Percentiles rank a stretch among this genome's conserved stretches.
Conservation (phyloP, 1,140 invertebrate genomes). For the Drosophila eugracilis region DNA sequence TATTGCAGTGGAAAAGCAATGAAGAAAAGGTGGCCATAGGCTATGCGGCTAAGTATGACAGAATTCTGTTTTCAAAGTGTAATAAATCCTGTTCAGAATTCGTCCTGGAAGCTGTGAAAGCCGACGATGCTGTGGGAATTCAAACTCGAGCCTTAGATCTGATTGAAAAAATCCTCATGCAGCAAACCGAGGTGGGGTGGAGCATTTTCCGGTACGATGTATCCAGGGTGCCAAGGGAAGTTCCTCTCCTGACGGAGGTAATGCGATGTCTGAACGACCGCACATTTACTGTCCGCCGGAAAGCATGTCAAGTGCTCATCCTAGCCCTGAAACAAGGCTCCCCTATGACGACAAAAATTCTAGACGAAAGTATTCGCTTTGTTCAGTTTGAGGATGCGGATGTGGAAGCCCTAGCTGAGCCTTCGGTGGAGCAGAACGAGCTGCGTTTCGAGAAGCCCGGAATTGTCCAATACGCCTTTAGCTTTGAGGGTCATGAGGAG, state of each 20-base stretch:
- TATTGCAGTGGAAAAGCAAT: constrained; percentile 62
- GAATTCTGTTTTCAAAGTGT: constrained; percentile 75
- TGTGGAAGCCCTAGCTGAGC: constrained; percentile 36
- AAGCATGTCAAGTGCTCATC: constrained; percentile 72
- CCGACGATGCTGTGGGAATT: constrained; percentile 71
- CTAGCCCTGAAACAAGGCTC: constrained; percentile 66
- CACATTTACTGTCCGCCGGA: constrained; percentile 73
- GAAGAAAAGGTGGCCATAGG: constrained; percentile 74
- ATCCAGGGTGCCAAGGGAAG: constrained; percentile 75
- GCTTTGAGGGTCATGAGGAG: constrained; percentile 68
- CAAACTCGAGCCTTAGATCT: constrained; percentile 71
- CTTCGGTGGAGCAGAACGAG: constrained; percentile 48
- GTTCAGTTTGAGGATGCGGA: constrained; percentile 58
- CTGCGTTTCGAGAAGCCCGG: constrained; percentile 61
- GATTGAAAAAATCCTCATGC: constrained; percentile 65
- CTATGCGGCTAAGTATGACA: constrained; percentile 83
- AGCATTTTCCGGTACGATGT: constrained; percentile 78
- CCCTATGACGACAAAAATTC: constrained; percentile 67
- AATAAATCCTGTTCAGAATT: constrained; percentile 74
- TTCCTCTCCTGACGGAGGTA: constrained; percentile 62
- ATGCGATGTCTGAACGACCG: constrained; percentile 66
- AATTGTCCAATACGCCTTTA: constrained; percentile 51
- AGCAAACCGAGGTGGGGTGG: constrained; percentile 77
- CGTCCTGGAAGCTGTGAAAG: constrained; percentile 55
- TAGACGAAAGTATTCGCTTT: constrained; percentile 66